A percentile compares a stretch with the other conserved stretches of the same genome.
These are phyloP conservation scores for Perca flavescens DNA, from an alignment of 2,113 vertebrate species.

Conservation along the genomic window DNA sequence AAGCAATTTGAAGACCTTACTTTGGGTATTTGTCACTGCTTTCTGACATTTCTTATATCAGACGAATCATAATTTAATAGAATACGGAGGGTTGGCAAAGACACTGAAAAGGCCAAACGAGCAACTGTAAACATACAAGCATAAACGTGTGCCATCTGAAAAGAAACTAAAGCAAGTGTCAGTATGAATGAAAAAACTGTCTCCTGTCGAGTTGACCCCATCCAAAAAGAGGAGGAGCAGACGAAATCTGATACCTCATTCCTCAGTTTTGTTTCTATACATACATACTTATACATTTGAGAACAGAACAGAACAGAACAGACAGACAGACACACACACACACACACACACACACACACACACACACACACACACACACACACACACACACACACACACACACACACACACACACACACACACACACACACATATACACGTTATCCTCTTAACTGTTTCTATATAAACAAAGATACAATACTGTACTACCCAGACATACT, in stretches of 20 bases:
- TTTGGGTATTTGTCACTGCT: not conserved
- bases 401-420: not conserved
- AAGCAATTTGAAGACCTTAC: not conserved
- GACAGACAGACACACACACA: not conserved
- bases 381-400: not conserved
- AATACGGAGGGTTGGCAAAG: not conserved
- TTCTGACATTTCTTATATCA: not conserved
- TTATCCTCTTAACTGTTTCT: slow-evolving; percentile 57
- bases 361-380: not conserved
- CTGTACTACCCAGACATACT: slow-evolving; percentile 41
- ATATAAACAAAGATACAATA: slow-evolving; percentile 66
- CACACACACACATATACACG: not conserved
- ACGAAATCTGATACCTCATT: slow-evolving; percentile 14
- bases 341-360: not conserved
- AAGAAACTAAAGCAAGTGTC: not conserved
- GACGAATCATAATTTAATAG: not conserved
- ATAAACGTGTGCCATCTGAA: slow-evolving; percentile 7
- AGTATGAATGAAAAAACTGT: slow-evolving; percentile 1
- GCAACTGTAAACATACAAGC: slow-evolving; percentile 17
- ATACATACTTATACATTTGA: slow-evolving; percentile 34
- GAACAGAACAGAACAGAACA: not conserved
- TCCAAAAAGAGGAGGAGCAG: not conserved
- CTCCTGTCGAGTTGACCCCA: slow-evolving; percentile 25
- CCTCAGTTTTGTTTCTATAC: slow-evolving; percentile 50
- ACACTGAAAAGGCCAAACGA: slow-evolving; percentile 5